Evolutionary conservation across 2,797 vertebrate species (phyloP).

Genomic region (Sebastolobus altivelis): DNA sequence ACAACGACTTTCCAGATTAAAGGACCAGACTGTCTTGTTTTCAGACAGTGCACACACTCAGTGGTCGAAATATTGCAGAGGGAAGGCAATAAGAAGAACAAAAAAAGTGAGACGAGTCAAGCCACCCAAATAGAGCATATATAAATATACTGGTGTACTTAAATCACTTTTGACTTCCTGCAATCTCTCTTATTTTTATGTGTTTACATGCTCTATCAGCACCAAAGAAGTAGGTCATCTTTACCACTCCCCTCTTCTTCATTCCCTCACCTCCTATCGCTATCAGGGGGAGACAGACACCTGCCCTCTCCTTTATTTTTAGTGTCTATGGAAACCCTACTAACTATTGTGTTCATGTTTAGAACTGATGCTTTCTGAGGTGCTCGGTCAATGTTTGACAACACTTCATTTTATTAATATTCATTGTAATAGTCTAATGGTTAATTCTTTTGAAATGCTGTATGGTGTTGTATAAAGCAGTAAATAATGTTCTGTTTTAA

Average conservation of each 20-base stretch:
- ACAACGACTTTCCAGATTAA: constrained; percentile 6
- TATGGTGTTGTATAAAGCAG: background rate
- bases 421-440: background rate
- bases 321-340: constrained; percentile 25
- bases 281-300: constrained; percentile 45
- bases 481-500: background rate
- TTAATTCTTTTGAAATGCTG: background rate
- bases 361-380: background rate
- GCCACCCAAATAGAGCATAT: background rate
- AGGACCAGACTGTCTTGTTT: background rate
- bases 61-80: constrained; percentile 2
- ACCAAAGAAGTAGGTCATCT: constrained; percentile 62
- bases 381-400: background rate
- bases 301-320: constrained; percentile 45
- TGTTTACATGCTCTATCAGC: constrained; percentile 22
- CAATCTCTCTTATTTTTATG: background rate
- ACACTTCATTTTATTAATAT: background rate
- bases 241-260: constrained; percentile 25
- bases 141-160: background rate
- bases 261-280: constrained; percentile 38
- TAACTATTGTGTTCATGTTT: constrained; percentile 30
- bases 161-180: constrained; percentile 18
- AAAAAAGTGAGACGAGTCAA: background rate
- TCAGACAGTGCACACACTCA: background rate
- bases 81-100: background rate